A percentile compares a stretch with the other conserved stretches of the same genome.
Conservation (phyloP, 1,140 invertebrate genomes). For the Brachionus sp. region DNA sequence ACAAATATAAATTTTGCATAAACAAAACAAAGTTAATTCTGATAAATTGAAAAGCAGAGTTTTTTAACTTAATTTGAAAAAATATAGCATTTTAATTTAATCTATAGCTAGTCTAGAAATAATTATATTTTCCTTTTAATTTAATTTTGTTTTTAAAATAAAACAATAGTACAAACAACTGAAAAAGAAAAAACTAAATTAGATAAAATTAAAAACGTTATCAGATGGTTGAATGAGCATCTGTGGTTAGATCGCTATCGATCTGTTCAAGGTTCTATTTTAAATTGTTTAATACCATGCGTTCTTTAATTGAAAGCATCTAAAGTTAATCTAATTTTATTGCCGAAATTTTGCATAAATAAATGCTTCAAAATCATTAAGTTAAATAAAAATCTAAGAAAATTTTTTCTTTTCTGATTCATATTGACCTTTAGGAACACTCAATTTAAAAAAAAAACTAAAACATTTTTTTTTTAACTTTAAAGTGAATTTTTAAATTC, state of each 20-base stretch:
- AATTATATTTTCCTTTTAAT: neutral
- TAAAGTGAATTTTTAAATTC: no score
- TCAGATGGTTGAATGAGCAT: neutral
- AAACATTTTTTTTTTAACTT: no score
- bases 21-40: neutral
- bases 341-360: neutral
- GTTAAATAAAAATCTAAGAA: neutral
- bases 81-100: neutral
- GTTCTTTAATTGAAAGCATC: neutral
- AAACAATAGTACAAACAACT: neutral
- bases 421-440: no score
- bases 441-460: no score
- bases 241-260: neutral
- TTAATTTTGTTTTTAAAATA: neutral
- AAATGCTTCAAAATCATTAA: neutral
- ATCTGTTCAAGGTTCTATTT: neutral
- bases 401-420: no score
- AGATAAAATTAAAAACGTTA: neutral
- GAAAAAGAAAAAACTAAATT: neutral
- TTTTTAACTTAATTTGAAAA: neutral
- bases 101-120: neutral
- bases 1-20: neutral
- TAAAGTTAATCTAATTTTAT: neutral
- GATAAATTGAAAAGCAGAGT: neutral
- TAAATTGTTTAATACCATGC: neutral